These are phyloP conservation scores for Pagrus major DNA, from an alignment of 2,113 vertebrate genomes.

Conservation along the genomic window DNA sequence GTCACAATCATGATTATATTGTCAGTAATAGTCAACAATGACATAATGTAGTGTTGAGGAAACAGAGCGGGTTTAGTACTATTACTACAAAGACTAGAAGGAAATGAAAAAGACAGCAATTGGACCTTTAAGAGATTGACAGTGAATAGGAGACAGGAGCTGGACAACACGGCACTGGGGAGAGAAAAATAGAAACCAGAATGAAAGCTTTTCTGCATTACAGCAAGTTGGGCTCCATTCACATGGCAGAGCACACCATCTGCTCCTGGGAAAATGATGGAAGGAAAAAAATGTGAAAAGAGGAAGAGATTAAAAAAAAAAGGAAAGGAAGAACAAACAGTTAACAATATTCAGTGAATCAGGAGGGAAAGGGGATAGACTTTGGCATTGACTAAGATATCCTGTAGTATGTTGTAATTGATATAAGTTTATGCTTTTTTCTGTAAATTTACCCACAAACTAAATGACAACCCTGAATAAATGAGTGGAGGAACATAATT, in stretches of 20 bases:
- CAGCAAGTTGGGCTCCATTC: conserved; percentile 33
- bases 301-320: neutral
- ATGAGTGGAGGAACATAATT: neutral
- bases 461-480: neutral
- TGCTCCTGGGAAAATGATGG: conserved; percentile 21
- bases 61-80: neutral
- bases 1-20: conserved; percentile 6
- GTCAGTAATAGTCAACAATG: neutral
- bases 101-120: neutral
- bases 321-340: neutral
- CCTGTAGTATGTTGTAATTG: neutral
- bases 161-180: neutral
- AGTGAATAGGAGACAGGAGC: neutral
- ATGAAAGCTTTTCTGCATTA: conserved; percentile 22
- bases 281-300: neutral
- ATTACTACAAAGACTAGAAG: neutral
- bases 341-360: neutral
- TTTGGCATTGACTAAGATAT: neutral
- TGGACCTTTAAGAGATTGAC: conserved; percentile 10
- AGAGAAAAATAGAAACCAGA: conserved; percentile 16
- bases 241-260: conserved; percentile 46
- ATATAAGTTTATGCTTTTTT: neutral
- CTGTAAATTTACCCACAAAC: neutral
- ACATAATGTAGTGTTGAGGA: neutral
- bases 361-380: neutral